These are phyloP conservation scores for Crematogaster levior DNA, from an alignment of 2,888 invertebrate species.

Conservation along the genomic window DNA sequence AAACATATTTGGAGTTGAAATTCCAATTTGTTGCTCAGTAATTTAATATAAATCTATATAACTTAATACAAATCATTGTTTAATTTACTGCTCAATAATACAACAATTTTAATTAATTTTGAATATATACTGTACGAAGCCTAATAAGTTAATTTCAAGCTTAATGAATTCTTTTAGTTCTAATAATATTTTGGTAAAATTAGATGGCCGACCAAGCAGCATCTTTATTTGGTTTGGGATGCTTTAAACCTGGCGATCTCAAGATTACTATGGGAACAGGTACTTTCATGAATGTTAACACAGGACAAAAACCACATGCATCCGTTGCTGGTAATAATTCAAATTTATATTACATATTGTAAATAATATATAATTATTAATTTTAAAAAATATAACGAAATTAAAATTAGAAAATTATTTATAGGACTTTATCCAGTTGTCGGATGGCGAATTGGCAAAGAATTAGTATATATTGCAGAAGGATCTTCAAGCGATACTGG, in stretches of 20 bases:
- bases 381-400: background rate
- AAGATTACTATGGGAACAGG: conserved; percentile 97
- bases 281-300: conserved; percentile 94
- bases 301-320: conserved; percentile 91
- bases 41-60: conserved; percentile 89
- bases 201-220: conserved; percentile 96
- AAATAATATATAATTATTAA: background rate
- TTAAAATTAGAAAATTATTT: conserved; percentile 9
- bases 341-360: background rate
- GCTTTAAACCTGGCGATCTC: conserved; percentile 91
- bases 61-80: too few species aligned
- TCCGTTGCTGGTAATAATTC: conserved; percentile 89
- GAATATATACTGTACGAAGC: background rate
- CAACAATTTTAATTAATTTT: background rate
- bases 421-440: conserved; percentile 95
- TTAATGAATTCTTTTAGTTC: background rate
- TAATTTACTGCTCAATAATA: conserved; percentile 86
- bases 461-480: conserved; percentile 92
- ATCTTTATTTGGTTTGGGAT: conserved; percentile 95
- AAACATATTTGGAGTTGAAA: conserved; percentile 90
- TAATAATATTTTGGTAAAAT: conserved; percentile 45
- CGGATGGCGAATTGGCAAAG: conserved; percentile 91
- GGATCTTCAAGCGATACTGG: conserved; percentile 96
- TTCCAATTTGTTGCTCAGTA: conserved; percentile 93
- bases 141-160: background rate